Conservation (phyloP, 2,113 vertebrate species). For the Seriola rivoliana region DNA sequence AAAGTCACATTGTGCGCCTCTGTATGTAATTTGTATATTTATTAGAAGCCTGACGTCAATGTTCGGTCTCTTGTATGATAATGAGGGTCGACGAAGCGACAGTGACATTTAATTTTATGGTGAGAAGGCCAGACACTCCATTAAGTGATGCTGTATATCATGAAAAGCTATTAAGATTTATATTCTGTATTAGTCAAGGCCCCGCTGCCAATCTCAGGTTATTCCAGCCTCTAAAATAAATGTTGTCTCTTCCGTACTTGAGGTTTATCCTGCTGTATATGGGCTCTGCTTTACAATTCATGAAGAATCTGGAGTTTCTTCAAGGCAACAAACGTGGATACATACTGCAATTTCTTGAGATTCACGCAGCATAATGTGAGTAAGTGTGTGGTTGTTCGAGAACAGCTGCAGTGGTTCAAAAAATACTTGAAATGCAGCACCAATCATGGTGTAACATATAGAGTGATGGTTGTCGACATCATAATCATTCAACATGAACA, state of each 20-base stretch:
- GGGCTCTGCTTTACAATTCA: slow-evolving; percentile 29
- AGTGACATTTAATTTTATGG: slow-evolving; percentile 77
- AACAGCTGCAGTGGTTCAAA: background rate
- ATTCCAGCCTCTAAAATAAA: slow-evolving; percentile 54
- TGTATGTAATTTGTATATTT: slow-evolving; percentile 72
- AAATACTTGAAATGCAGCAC: background rate
- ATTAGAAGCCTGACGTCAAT: slow-evolving; percentile 58
- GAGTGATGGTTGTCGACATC: background rate
- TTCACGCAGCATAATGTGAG: background rate
- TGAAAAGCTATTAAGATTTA: slow-evolving; percentile 73
- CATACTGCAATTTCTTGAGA: background rate
- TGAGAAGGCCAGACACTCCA: slow-evolving; percentile 59
- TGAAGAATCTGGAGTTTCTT: slow-evolving; percentile 13
- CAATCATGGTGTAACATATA: background rate
- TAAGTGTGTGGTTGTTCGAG: background rate
- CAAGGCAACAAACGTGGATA: background rate
- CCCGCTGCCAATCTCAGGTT: slow-evolving; percentile 22
- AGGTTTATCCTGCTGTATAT: slow-evolving; percentile 19
- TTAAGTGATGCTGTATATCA: slow-evolving; percentile 63
- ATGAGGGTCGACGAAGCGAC: slow-evolving; percentile 55
- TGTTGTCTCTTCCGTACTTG: slow-evolving; percentile 20
- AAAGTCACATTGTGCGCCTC: slow-evolving; percentile 48
- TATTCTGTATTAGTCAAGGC: slow-evolving; percentile 54
- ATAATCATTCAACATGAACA: background rate
- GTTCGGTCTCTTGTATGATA: slow-evolving; percentile 57